phyloP scores from a whole-genome alignment of 2,113 vertebrate genomes.

The Poeciliopsis retropinna region DNA sequence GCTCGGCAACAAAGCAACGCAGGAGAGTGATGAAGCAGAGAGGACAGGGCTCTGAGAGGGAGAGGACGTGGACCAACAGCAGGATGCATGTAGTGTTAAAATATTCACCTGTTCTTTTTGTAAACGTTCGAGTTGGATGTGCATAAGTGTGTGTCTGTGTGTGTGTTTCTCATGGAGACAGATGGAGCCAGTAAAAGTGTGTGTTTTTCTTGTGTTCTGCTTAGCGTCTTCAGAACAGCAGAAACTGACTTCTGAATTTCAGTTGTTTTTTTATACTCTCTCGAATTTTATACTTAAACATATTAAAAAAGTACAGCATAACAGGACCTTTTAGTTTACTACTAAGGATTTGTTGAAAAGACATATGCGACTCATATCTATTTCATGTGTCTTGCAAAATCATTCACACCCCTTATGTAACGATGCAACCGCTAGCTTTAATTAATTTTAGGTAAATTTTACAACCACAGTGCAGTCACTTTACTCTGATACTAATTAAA shows the following conservation, averaged over 20 bases:
- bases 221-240: constrained; percentile 5
- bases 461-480: too few relatives aligned
- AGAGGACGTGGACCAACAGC: constrained; percentile 42
- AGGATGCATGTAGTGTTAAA: constrained; percentile 69
- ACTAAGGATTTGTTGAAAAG: not conserved
- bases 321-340: not conserved
- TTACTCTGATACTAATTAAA: too few relatives aligned
- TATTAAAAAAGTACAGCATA: not conserved
- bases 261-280: not conserved
- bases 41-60: constrained; percentile 3
- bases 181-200: constrained; percentile 26
- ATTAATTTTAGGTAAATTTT: too few relatives aligned
- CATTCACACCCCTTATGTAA: too few relatives aligned
- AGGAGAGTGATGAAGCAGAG: constrained; percentile 24
- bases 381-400: too few relatives aligned
- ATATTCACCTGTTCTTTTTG: constrained; percentile 75
- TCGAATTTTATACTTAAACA: constrained; percentile 6
- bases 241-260: not conserved
- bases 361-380: not conserved
- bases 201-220: constrained; percentile 18
- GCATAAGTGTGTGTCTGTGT: not conserved
- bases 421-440: too few relatives aligned
- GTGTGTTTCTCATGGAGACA: constrained; percentile 44
- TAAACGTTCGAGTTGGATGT: constrained; percentile 47
- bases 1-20: constrained; percentile 41